Percentiles rank a stretch among this genome's conserved stretches.
These are phyloP conservation scores for Pardalotus punctatus DNA, from an alignment of 2,113 vertebrate genomes.

Conservation along the genomic window DNA sequence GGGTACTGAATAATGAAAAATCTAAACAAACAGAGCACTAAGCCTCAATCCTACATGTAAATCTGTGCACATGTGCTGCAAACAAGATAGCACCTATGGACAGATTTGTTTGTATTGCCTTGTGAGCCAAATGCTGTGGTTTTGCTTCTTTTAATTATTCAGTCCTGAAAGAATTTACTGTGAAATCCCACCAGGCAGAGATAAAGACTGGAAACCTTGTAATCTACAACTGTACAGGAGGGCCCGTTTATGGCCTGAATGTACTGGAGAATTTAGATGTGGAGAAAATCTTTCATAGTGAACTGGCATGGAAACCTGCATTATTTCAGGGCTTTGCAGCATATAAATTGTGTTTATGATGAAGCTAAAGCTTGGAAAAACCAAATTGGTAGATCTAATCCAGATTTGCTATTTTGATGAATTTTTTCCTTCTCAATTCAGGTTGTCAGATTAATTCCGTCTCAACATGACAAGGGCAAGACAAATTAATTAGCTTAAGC, in stretches of 20 bases:
- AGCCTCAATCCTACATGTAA: conserved; percentile 50
- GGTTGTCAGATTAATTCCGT: background rate
- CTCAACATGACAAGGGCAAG: background rate
- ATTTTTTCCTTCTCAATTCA: background rate
- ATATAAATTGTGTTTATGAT: background rate
- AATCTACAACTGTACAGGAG: conserved; percentile 30
- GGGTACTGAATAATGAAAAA: background rate
- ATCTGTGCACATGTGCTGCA: conserved; percentile 66
- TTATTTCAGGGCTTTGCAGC: conserved; percentile 9
- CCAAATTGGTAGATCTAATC: background rate
- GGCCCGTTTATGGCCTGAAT: conserved; percentile 33
- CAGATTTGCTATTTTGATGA: background rate
- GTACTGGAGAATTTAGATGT: conserved; percentile 7
- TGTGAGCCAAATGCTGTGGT: conserved; percentile 24
- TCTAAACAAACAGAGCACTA: conserved; percentile 25
- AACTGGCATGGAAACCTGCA: background rate
- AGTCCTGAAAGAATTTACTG: conserved; percentile 39
- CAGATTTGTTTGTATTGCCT: conserved; percentile 53
- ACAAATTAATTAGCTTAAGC: conserved; percentile 6
- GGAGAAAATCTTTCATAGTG: background rate
- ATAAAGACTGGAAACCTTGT: conserved; percentile 42
- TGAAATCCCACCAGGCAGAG: conserved; percentile 50
- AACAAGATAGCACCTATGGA: conserved; percentile 54
- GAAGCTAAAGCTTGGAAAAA: background rate
- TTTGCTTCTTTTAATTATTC: conserved; percentile 52